Evolutionary conservation across 1,140 invertebrate genomes (phyloP).

Genomic region (Penaeus vannamei): DNA sequence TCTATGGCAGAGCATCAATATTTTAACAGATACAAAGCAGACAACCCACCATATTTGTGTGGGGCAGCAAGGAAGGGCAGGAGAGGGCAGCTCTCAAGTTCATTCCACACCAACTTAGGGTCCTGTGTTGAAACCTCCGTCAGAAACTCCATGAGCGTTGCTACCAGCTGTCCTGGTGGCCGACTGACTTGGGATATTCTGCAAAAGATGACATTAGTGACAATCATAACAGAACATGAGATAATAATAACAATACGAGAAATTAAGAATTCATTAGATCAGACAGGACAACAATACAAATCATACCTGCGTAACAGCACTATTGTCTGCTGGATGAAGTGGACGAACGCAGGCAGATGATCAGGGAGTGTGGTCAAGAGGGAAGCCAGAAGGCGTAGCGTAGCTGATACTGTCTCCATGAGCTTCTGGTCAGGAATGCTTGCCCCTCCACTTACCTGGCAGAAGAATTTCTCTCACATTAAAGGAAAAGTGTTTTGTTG

Average conservation of each 20-base stretch:
- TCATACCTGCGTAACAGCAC: slow-evolving; percentile 36
- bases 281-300: not conserved
- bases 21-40: not conserved
- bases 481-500: not conserved
- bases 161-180: slow-evolving; percentile 40
- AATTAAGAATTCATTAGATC: not conserved
- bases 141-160: slow-evolving; percentile 45
- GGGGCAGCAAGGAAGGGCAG: slow-evolving; percentile 50
- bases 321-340: slow-evolving; percentile 30
- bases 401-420: slow-evolving; percentile 34
- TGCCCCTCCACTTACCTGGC: slow-evolving; percentile 46
- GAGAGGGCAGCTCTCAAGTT: slow-evolving; percentile 53
- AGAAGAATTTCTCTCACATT: not conserved
- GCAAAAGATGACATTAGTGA: not conserved
- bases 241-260: not conserved
- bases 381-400: slow-evolving; percentile 26
- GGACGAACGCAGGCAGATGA: slow-evolving; percentile 38
- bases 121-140: slow-evolving; percentile 42
- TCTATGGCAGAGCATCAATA: not conserved
- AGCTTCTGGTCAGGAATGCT: slow-evolving; percentile 36
- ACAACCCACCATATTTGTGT: slow-evolving; percentile 8
- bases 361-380: slow-evolving; percentile 25
- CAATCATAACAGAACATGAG: no score
- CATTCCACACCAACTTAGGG: slow-evolving; percentile 43
- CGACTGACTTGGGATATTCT: slow-evolving; percentile 48